These are phyloP conservation scores for Pachypanchax playfairii DNA, from an alignment of 2,113 vertebrate species.

Conservation along the genomic window DNA sequence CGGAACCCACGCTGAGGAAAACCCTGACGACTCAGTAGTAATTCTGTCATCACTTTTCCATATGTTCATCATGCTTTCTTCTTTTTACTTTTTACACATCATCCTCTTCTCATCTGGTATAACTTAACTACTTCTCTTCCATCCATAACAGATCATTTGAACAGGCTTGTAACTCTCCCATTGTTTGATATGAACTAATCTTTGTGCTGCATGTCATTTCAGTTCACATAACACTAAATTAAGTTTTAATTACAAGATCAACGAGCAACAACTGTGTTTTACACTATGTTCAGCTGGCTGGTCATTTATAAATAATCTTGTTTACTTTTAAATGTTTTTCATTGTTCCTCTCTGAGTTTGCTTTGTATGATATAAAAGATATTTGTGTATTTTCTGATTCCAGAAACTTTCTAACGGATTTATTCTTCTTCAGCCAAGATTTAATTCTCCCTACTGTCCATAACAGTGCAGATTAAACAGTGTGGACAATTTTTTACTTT, in stretches of 20 bases:
- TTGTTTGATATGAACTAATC: constrained; percentile 11
- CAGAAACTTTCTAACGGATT: constrained; percentile 19
- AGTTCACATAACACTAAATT: constrained; percentile 21
- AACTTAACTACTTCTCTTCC: constrained; percentile 2
- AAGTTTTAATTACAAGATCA: background rate
- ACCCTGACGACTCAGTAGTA: constrained; percentile 71
- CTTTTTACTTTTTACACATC: constrained; percentile 7
- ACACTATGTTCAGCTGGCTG: constrained; percentile 12
- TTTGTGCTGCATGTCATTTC: constrained; percentile 37
- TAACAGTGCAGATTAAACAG: background rate
- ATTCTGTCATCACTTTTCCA: constrained; percentile 32
- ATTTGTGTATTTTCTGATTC: background rate
- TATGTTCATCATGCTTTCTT: constrained; percentile 9
- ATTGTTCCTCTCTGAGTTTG: background rate
- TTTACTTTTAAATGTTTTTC: constrained; percentile 16
- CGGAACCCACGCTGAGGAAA: constrained; percentile 55
- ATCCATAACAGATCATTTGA: constrained; percentile 10
- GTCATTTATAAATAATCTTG: constrained; percentile 5
- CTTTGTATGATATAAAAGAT: background rate
- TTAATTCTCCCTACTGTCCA: background rate
- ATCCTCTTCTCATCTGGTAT: constrained; percentile 8
- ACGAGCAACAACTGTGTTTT: background rate
- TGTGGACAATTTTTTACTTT: too few relatives aligned
- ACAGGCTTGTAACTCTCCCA: constrained; percentile 6
- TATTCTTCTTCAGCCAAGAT: background rate